Conservation (phyloP, 1,140 invertebrate genomes). For the Diploscapter pachys region DNA sequence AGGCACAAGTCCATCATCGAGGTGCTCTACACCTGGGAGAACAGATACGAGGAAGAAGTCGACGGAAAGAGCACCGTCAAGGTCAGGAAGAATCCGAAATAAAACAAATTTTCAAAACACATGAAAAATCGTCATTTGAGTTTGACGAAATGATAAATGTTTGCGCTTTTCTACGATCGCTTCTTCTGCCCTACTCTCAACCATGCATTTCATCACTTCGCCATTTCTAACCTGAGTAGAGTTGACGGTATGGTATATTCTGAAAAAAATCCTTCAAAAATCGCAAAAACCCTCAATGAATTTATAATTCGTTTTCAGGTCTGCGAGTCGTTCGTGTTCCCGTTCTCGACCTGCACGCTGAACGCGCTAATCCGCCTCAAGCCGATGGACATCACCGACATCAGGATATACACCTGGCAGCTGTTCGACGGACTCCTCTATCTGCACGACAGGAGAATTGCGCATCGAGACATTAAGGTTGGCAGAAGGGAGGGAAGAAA, state of each 20-base stretch:
- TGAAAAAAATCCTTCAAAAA: not conserved
- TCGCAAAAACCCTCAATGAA: not conserved
- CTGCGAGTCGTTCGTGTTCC: slow-evolving; percentile 48
- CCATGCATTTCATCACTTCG: no score
- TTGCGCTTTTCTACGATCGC: no score
- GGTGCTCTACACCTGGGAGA: slow-evolving; percentile 44
- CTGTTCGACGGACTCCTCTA: slow-evolving; percentile 46
- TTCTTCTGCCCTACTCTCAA: no score
- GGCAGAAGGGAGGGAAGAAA: no score
- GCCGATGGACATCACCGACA: slow-evolving; percentile 35
- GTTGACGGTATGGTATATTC: no score
- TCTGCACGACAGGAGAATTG: slow-evolving; percentile 15
- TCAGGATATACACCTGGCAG: slow-evolving; percentile 52
- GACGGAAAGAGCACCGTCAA: slow-evolving; percentile 1
- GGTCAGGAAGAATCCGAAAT: not conserved
- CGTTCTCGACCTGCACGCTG: slow-evolving; percentile 44
- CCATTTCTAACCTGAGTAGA: no score
- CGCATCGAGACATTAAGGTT: slow-evolving; percentile 26
- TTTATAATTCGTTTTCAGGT: slow-evolving; percentile 31
- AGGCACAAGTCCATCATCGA: slow-evolving; percentile 47
- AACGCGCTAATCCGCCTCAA: slow-evolving; percentile 21
- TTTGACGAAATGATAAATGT: not conserved
- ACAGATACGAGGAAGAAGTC: slow-evolving; percentile 1
- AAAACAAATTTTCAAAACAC: not conserved
- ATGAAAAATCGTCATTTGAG: not conserved